Percentiles rank a stretch among this genome's conserved stretches.
phyloP scores from a whole-genome alignment of 1,140 invertebrate genomes.

The Helicoverpa zea region DNA sequence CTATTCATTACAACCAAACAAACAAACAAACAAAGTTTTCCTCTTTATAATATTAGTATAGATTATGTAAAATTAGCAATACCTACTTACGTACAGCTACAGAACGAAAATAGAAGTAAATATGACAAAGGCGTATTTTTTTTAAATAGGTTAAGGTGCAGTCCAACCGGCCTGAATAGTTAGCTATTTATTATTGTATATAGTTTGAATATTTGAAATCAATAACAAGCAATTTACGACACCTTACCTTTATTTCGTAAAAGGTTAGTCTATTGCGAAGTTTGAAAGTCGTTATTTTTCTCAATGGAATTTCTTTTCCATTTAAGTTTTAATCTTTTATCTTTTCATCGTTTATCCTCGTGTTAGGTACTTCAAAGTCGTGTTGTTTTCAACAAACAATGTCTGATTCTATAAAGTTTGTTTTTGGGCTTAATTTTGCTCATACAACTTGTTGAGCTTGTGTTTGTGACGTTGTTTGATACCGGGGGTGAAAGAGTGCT shows the following conservation, averaged over 20 bases:
- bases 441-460: not conserved
- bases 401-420: not conserved
- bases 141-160: too few relatives aligned
- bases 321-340: slow-evolving; percentile 3
- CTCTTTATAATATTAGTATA: too few relatives aligned
- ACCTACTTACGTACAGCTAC: too few relatives aligned
- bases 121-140: too few relatives aligned
- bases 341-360: not conserved
- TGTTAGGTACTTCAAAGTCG: not conserved
- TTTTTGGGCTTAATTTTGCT: not conserved
- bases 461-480: not conserved
- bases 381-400: not conserved
- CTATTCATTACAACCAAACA: too few relatives aligned
- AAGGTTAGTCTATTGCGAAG: not conserved
- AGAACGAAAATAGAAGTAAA: too few relatives aligned
- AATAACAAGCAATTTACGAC: not conserved
- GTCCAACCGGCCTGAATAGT: too few relatives aligned
- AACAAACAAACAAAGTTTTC: too few relatives aligned
- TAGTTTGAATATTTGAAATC: too few relatives aligned
- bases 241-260: not conserved
- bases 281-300: not conserved
- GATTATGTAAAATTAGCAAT: too few relatives aligned
- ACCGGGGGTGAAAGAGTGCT: not conserved
- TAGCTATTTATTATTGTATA: too few relatives aligned
- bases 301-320: slow-evolving; percentile 6